phyloP scores from a whole-genome alignment of 2,113 vertebrate genomes.

The Leucosticte australis region DNA sequence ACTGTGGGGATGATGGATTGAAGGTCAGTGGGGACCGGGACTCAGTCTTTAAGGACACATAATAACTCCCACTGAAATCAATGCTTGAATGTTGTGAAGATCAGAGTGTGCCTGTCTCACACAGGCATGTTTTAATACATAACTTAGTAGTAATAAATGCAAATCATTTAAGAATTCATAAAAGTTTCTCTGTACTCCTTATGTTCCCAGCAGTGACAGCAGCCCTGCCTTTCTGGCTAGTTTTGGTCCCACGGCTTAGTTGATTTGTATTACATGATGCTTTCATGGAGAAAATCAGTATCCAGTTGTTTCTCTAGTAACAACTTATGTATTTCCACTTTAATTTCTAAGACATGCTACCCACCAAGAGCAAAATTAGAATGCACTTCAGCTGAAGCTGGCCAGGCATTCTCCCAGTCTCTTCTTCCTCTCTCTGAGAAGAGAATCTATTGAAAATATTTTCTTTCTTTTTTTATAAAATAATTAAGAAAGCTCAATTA shows the following conservation, averaged over 20 bases:
- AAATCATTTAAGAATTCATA: neutral
- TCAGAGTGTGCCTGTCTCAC: neutral
- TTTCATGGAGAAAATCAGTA: neutral
- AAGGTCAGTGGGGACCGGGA: neutral
- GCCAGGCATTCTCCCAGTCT: neutral
- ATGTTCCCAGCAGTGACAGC: neutral
- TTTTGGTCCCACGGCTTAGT: neutral
- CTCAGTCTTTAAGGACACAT: neutral
- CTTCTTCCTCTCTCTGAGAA: neutral
- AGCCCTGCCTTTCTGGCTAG: neutral
- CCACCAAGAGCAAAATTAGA: neutral
- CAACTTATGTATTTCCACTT: neutral
- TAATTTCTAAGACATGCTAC: neutral
- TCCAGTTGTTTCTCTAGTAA: slow-evolving; percentile 15
- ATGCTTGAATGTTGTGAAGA: neutral
- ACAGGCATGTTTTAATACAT: neutral
- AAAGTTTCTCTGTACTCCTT: neutral
- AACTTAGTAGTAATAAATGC: neutral
- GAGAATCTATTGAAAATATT: neutral
- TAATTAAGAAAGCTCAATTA: slow-evolving; percentile 35
- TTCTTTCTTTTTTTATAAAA: neutral
- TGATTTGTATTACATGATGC: neutral
- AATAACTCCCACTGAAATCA: neutral
- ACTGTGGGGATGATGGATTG: neutral
- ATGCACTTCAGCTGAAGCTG: neutral